These are phyloP conservation scores for Acromyrmex heyeri DNA, from an alignment of 1,140 invertebrate species.

Conservation along the genomic window DNA sequence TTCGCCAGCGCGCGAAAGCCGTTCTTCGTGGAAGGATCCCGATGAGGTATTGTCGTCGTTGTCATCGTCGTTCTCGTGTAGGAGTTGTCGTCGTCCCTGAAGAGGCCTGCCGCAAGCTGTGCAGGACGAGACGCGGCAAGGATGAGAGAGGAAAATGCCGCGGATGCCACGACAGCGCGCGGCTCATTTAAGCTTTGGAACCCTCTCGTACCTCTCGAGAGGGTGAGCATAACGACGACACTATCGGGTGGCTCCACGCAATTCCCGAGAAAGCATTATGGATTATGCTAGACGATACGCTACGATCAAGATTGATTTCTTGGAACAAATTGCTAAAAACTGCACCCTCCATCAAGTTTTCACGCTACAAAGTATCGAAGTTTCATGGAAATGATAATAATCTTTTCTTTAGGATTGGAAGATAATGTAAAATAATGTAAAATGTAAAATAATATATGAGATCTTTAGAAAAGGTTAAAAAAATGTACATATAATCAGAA, in stretches of 20 bases:
- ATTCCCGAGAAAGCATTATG: not conserved
- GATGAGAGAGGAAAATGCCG: conserved; percentile 44
- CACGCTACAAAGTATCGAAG: not conserved
- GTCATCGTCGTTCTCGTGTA: conserved; percentile 36
- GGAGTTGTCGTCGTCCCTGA: conserved; percentile 28
- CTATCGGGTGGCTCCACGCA: conserved; percentile 31
- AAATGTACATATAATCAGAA: too few relatives aligned
- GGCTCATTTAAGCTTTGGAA: conserved; percentile 66
- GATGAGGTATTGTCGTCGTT: conserved; percentile 61
- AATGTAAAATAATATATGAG: not conserved
- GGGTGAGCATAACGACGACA: conserved; percentile 21
- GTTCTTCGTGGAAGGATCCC: conserved; percentile 46
- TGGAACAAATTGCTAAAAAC: not conserved
- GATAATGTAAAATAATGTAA: not conserved
- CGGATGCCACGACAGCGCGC: conserved; percentile 62
- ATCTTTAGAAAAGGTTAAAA: not conserved
- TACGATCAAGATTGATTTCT: not conserved
- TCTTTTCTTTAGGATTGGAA: not conserved
- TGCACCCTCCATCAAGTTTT: not conserved
- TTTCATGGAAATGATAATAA: not conserved
- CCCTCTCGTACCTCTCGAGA: conserved; percentile 22
- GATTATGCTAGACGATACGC: not conserved
- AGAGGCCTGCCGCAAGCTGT: conserved; percentile 47
- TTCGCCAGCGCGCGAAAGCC: conserved; percentile 36
- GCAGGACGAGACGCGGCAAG: conserved; percentile 19